phyloP scores from a whole-genome alignment of 2,888 invertebrate species.

The Epiperipatus broadwayi region DNA sequence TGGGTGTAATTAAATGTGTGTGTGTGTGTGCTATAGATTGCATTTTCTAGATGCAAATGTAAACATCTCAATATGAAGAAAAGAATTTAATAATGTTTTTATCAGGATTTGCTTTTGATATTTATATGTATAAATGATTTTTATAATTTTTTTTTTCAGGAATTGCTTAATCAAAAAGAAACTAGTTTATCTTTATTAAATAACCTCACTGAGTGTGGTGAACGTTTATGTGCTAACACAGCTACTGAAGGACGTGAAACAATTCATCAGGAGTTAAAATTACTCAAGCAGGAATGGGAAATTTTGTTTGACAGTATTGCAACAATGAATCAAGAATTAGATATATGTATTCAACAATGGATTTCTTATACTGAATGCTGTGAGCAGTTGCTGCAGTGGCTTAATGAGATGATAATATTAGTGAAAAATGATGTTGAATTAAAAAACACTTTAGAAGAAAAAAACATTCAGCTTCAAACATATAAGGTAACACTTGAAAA shows the following conservation, averaged over 20 bases:
- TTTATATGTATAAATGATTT: too few species aligned
- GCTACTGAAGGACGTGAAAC: conserved; percentile 68
- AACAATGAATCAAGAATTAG: conserved; percentile 56
- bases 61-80: too few species aligned
- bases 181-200: conserved; percentile 46
- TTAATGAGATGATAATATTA: conserved; percentile 50
- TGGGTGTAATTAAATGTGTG: too few species aligned
- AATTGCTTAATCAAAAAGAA: conserved; percentile 37
- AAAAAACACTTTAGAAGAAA: conserved; percentile 71
- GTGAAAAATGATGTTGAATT: conserved; percentile 57
- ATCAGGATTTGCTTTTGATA: too few species aligned
- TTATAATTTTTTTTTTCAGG: too few species aligned
- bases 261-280: conserved; percentile 59
- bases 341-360: too few species aligned
- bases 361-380: conserved; percentile 71
- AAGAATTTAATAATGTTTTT: too few species aligned
- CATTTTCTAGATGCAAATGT: too few species aligned
- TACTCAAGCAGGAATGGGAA: conserved; percentile 62
- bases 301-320: conserved; percentile 55
- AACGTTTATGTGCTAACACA: conserved; percentile 65
- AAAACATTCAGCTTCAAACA: conserved; percentile 61
- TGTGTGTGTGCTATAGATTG: too few species aligned
- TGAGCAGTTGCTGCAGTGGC: conserved; percentile 56
- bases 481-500: conserved; percentile 50
- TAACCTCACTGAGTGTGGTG: conserved; percentile 64